A percentile compares a stretch with the other conserved stretches of the same genome.
These are phyloP conservation scores for Cassiopea andromeda DNA, from an alignment of 30 jellyfish, hydroid and myxozoan species.

Conservation along the genomic window DNA sequence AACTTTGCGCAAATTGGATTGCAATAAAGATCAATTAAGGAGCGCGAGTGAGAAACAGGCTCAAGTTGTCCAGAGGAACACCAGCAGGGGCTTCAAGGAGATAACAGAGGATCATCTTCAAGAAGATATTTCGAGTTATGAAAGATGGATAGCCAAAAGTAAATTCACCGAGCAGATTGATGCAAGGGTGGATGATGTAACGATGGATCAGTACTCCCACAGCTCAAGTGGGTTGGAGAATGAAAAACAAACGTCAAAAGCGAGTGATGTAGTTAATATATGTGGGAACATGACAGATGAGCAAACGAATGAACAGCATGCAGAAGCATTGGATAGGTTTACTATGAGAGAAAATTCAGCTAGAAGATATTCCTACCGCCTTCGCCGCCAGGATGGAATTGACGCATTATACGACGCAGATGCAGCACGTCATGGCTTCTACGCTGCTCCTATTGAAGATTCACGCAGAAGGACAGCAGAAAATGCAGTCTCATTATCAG, in stretches of 20 bases:
- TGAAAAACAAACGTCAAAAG: not conserved
- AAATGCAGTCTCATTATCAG: not conserved
- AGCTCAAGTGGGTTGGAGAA: not conserved
- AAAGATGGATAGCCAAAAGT: conserved; percentile 20
- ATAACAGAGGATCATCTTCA: not conserved
- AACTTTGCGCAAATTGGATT: not conserved
- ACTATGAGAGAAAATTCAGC: not conserved
- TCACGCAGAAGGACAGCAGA: not conserved
- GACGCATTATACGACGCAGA: not conserved
- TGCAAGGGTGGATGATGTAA: not conserved
- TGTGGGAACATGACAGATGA: not conserved
- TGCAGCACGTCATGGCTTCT: not conserved
- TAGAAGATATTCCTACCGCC: not conserved
- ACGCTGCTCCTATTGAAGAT: not conserved
- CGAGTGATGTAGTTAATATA: not conserved
- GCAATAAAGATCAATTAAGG: not conserved
- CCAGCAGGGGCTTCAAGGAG: not conserved
- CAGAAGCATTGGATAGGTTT: not conserved
- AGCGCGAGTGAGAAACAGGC: not conserved
- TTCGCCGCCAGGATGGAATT: conserved; percentile 6
- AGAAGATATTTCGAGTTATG: conserved; percentile 26
- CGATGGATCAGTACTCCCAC: not conserved
- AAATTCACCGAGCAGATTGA: not conserved
- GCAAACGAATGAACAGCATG: not conserved
- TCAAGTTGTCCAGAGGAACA: not conserved